Evolutionary conservation across 2,888 invertebrate species (phyloP).

Genomic region (Drosophila kambysellisi): DNA sequence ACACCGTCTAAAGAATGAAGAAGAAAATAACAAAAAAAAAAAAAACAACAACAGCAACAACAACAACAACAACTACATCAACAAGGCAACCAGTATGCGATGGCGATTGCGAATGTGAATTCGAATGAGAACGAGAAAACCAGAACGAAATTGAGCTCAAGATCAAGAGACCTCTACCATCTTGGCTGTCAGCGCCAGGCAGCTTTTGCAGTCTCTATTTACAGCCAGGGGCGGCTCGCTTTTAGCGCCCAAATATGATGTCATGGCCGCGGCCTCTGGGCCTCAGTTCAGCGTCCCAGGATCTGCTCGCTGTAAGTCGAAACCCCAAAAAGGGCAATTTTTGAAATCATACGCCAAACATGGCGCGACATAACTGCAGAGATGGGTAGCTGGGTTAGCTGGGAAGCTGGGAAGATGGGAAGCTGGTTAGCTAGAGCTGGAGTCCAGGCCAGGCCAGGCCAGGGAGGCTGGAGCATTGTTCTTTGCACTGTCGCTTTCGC

Average conservation of each 20-base stretch:
- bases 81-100: conserved; percentile 15
- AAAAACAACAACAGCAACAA: neutral
- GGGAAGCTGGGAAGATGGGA: conserved; percentile 9
- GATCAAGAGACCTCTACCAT: conserved; percentile 62
- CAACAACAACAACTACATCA: conserved; percentile 5
- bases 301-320: conserved; percentile 70
- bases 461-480: conserved; percentile 70
- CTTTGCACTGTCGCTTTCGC: conserved; percentile 82
- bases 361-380: conserved; percentile 81
- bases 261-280: conserved; percentile 70
- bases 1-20: conserved; percentile 63
- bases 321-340: conserved; percentile 82
- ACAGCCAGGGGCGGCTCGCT: conserved; percentile 77
- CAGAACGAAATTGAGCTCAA: conserved; percentile 36
- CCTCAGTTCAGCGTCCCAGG: conserved; percentile 17
- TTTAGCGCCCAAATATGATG: conserved; percentile 83
- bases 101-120: conserved; percentile 8
- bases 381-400: conserved; percentile 21
- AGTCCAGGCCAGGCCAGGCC: conserved; percentile 18
- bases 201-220: conserved; percentile 79
- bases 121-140: conserved; percentile 19
- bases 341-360: conserved; percentile 83
- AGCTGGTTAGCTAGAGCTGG: conserved; percentile 4
- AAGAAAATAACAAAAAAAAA: conserved; percentile 4
- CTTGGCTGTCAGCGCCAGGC: conserved; percentile 67